Conservation (phyloP, 2,888 invertebrate species). For the Synergus umbraculus region DNA sequence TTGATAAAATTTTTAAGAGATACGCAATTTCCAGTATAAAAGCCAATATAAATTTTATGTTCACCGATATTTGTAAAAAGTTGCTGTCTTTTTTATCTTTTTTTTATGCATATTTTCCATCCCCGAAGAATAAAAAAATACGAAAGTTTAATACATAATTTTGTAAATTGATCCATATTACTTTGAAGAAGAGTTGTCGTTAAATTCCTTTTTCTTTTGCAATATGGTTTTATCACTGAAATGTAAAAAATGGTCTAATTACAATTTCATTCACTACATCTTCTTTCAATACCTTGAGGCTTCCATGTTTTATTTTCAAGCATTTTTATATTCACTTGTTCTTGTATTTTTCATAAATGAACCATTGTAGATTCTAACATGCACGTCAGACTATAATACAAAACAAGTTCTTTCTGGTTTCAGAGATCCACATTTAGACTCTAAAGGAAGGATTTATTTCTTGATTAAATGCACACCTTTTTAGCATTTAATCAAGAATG, state of each 20-base stretch:
- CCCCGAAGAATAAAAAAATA: not conserved
- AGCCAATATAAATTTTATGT: not conserved
- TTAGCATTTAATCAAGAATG: not conserved
- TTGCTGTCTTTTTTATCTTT: not conserved
- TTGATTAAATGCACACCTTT: not conserved
- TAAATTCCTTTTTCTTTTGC: not conserved
- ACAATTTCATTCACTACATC: not conserved
- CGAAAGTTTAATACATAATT: not conserved
- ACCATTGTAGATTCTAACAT: not conserved
- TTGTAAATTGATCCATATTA: not conserved
- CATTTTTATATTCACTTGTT: not conserved
- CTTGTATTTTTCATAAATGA: not conserved
- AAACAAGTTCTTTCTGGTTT: not conserved
- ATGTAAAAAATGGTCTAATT: not conserved
- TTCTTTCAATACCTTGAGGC: not conserved
- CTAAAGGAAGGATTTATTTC: not conserved
- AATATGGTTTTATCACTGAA: not conserved
- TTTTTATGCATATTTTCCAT: not conserved
- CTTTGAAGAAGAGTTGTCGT: not conserved
- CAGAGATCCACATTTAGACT: not conserved
- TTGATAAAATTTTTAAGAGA: too few species aligned
- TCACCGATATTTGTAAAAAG: too few species aligned
- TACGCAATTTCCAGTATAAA: not conserved
- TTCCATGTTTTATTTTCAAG: not conserved
- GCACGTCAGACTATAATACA: not conserved